These are phyloP conservation scores for Capromys pilorides DNA, from an alignment of 2,797 vertebrate genomes.

Conservation along the genomic window DNA sequence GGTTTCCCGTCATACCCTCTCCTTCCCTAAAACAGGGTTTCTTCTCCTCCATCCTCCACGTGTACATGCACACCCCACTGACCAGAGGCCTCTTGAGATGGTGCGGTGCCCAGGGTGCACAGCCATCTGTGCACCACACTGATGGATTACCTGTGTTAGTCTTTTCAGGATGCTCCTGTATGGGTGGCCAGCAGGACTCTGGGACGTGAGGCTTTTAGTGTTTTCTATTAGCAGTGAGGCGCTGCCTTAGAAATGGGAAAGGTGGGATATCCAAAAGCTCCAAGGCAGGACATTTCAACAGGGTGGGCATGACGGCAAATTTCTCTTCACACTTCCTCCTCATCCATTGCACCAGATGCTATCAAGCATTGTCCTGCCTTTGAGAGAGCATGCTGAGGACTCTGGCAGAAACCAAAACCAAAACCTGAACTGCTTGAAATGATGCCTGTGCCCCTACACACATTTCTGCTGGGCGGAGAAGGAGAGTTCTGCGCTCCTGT, in stretches of 20 bases:
- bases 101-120: no score
- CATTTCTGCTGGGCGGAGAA: neutral
- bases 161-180: neutral
- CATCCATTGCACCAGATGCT: neutral
- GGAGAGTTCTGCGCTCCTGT: neutral
- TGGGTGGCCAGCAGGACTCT: neutral
- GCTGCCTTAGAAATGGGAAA: neutral
- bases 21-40: neutral
- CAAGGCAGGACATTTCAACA: neutral
- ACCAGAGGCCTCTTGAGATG: neutral
- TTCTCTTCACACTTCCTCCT: neutral
- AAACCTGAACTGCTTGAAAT: neutral
- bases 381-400: neutral
- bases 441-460: neutral
- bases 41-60: neutral
- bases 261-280: neutral
- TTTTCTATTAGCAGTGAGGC: neutral
- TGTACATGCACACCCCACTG: neutral
- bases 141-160: neutral
- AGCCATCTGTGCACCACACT: no score
- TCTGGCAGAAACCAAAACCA: neutral
- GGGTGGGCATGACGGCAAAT: neutral
- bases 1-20: neutral
- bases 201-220: neutral
- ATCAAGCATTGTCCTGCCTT: neutral